Percentiles rank a stretch among this genome's conserved stretches.
phyloP scores from a whole-genome alignment of 2,113 vertebrate genomes.

The Megaceryle torquata region DNA sequence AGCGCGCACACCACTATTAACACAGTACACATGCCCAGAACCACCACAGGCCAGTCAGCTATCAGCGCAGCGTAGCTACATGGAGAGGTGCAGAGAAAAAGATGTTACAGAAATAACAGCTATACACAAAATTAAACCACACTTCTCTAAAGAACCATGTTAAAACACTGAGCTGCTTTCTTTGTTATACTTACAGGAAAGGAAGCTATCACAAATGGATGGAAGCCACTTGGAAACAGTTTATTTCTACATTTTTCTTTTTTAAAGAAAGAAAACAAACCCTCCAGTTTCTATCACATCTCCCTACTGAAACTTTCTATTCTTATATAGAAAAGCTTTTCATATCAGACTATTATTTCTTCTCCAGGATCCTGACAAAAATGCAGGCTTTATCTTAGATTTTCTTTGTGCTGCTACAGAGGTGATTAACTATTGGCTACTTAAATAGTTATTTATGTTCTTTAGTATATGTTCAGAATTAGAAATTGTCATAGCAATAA shows the following conservation, averaged over 20 bases:
- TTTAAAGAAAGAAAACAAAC: background rate
- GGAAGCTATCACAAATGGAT: background rate
- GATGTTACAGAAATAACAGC: background rate
- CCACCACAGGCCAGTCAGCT: slow-evolving; percentile 96
- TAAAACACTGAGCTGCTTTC: background rate
- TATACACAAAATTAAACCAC: background rate
- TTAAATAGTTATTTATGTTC: background rate
- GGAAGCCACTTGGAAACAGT: background rate
- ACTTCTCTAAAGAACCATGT: background rate
- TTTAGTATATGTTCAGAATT: background rate
- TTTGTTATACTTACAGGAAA: background rate
- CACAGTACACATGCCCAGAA: slow-evolving; percentile 93
- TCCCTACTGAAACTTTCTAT: background rate
- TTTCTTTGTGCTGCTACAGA: background rate
- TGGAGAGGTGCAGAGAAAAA: background rate
- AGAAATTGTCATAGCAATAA: background rate
- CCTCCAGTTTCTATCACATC: background rate
- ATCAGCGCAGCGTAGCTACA: slow-evolving; percentile 91
- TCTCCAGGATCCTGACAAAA: background rate
- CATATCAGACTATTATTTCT: background rate
- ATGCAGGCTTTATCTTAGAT: background rate
- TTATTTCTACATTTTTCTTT: background rate
- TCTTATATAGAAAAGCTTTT: background rate
- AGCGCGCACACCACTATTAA: slow-evolving; percentile 93
- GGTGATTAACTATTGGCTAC: background rate